Base-by-base conservation (phyloP, 2,113 vertebrate genomes). In the Globicephala melas region DNA sequence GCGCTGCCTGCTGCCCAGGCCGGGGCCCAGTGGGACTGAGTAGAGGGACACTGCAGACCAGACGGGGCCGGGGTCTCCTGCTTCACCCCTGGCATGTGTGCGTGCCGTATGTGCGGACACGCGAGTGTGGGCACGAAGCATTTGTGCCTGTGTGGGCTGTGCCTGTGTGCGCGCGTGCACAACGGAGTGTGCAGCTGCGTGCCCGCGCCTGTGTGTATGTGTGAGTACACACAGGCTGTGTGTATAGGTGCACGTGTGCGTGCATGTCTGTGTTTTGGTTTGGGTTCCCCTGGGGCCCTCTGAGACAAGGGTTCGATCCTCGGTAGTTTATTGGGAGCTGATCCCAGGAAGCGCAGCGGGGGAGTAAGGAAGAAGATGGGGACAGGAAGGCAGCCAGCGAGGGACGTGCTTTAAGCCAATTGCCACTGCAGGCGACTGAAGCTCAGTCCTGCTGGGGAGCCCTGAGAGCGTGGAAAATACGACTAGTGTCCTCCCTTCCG, bases 161-260 rank as follows among this genome's bases (percentile, higher is more conserved):
- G 31, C 38, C 31, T 9, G 9, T 41, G 1, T 12, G 4, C 9
- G 15, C 13, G 25, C 2, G 44, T 17, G 71, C 12, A 25, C 3
- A 36, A 21, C 31, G 13, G 26, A 41, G 41, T 23, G 6, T 14
- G 0, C 21, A 38, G 8, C 8, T 71, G 71, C 33, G 1, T 1
- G 2, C 50, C n/a, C 23, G 65, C 41, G 20, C 21, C 6, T 41
- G 20, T 41, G 31, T n/a, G 47, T 67, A 1, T 88, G n/a, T 28
- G 5, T 1, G 18, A 10, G 1, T 0, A 44, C 5, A 25, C 9
- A 14, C 15, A 2, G 44, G 31, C 23, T 63, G 11, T 36, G 23
- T 4, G 47, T 1, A 20, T n/a, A 26, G 21, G 28, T 4, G 38
- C 0, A 6, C 1, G 25, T 74, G 31, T 53, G 21, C 0, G 2